Evolutionary conservation across 2,888 invertebrate species (phyloP).

Genomic region (Dryadula phaetusa): DNA sequence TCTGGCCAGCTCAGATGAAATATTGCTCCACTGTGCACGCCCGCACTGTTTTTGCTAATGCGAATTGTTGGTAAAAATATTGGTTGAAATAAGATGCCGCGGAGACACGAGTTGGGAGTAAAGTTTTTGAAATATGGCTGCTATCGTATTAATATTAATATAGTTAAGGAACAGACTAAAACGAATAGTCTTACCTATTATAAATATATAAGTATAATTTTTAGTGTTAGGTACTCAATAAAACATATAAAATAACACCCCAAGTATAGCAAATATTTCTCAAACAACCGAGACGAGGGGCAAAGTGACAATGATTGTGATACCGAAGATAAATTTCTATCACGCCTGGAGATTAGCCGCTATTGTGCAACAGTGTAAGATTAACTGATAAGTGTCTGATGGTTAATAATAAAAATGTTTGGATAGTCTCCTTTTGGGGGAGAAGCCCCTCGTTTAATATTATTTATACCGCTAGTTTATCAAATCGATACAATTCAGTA

Average conservation of each 20-base stretch:
- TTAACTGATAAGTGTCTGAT: conserved; percentile 82
- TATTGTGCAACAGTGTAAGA: conserved; percentile 79
- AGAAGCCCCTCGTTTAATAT: conserved; percentile 55
- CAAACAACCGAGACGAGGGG: conserved; percentile 57
- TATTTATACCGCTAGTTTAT: conserved; percentile 64
- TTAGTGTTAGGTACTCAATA: not conserved
- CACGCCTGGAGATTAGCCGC: conserved; percentile 78
- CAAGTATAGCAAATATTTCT: conserved; percentile 57
- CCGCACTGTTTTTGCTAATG: conserved; percentile 76
- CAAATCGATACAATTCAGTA: conserved; percentile 36
- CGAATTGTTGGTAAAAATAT: conserved; percentile 79
- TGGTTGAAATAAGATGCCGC: conserved; percentile 73
- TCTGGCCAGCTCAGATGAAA: conserved; percentile 83
- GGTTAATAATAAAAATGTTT: conserved; percentile 81
- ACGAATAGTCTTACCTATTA: not conserved
- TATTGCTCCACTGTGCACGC: conserved; percentile 81
- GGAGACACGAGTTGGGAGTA: conserved; percentile 66
- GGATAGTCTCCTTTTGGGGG: conserved; percentile 58
- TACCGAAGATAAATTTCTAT: conserved; percentile 79
- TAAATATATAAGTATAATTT: not conserved
- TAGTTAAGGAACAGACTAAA: not conserved
- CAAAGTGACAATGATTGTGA: conserved; percentile 67
- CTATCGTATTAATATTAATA: not conserved
- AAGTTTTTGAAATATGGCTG: conserved; percentile 36
- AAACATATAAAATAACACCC: conserved; percentile 47